These are phyloP conservation scores for Lamproptera curius DNA, from an alignment of 2,888 invertebrate genomes.

Conservation along the genomic window DNA sequence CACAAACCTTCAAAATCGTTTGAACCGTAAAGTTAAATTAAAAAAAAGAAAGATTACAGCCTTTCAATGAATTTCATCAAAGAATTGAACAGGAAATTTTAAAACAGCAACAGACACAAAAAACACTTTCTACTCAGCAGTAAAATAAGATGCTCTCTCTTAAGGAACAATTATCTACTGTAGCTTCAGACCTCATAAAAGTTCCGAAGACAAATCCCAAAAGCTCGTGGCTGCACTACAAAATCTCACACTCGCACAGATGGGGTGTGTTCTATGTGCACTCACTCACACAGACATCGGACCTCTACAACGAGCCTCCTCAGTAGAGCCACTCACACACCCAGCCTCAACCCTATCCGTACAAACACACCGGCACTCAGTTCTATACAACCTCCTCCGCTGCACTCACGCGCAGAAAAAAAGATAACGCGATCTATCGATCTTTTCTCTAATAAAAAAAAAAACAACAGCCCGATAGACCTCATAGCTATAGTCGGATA, in stretches of 20 bases:
- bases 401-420: constrained; percentile 78
- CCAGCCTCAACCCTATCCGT: constrained; percentile 45
- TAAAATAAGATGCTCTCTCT: too few species aligned
- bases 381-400: constrained; percentile 74
- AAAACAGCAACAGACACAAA: too few species aligned
- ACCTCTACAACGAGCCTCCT: constrained; percentile 59
- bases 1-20: too few species aligned
- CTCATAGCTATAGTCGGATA: constrained; percentile 61
- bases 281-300: constrained; percentile 53
- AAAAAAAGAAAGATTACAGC: too few species aligned
- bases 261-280: constrained; percentile 65
- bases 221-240: constrained; percentile 44
- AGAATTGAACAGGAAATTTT: too few species aligned
- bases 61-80: too few species aligned
- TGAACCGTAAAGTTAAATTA: too few species aligned
- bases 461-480: constrained; percentile 55
- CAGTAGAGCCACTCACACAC: constrained; percentile 56
- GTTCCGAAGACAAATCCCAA: constrained; percentile 11
- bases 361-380: constrained; percentile 74
- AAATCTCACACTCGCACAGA: constrained; percentile 52
- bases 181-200: too few species aligned
- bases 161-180: too few species aligned
- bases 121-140: too few species aligned
- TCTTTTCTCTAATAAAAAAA: constrained; percentile 70
- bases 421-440: constrained; percentile 75